These are phyloP conservation scores for Gadus chalcogrammus DNA, from an alignment of 2,113 vertebrate species.

Conservation along the genomic window DNA sequence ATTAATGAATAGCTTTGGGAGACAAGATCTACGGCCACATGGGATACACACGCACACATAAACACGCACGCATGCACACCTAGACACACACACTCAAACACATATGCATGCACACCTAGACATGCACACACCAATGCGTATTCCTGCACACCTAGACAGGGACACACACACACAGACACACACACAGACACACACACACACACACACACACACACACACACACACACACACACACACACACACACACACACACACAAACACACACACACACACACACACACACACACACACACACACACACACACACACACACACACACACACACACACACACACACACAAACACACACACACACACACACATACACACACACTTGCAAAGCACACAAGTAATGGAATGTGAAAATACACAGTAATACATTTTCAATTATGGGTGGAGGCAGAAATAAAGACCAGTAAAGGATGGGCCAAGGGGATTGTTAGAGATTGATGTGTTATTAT, in stretches of 20 bases:
- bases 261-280: not conserved
- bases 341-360: not conserved
- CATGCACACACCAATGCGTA: not conserved
- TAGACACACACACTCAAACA: not conserved
- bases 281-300: conserved; percentile 7
- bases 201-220: conserved; percentile 10
- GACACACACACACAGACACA: not conserved
- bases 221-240: not conserved
- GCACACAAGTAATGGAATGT: no score
- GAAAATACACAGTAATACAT: no score
- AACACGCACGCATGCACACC: conserved; percentile 8
- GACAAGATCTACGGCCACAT: conserved; percentile 42
- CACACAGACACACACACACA: conserved; percentile 6
- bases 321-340: not conserved
- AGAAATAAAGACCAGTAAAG: not conserved
- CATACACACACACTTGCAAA: not conserved
- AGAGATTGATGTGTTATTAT: not conserved
- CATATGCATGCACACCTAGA: not conserved
- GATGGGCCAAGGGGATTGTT: not conserved
- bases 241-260: not conserved
- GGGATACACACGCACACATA: conserved; percentile 14
- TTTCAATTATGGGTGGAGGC: not conserved
- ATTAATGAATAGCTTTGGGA: conserved; percentile 49
- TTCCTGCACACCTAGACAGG: no score
- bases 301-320: conserved; percentile 10